phyloP scores from a whole-genome alignment of 1,140 invertebrate species.

The Lepidostoma basale region DNA sequence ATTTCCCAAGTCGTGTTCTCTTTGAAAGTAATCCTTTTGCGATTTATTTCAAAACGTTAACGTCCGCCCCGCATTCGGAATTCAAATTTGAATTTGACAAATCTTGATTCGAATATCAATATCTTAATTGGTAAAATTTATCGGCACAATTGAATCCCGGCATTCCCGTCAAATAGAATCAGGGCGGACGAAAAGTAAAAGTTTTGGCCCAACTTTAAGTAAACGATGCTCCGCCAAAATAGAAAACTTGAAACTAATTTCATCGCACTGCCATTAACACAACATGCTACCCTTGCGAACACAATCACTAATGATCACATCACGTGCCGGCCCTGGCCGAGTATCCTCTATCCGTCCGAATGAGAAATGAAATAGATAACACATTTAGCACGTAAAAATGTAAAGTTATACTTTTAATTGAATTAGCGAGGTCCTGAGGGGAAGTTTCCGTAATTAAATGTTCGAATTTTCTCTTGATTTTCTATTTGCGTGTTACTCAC shows the following conservation, averaged over 20 bases:
- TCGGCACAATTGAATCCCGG: too few species aligned
- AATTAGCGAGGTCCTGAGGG: too few species aligned
- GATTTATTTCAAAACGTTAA: too few species aligned
- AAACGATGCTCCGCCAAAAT: slow-evolving; percentile 19
- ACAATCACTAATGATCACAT: slow-evolving; percentile 29
- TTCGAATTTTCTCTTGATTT: too few species aligned
- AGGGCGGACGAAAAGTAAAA: slow-evolving; percentile 12
- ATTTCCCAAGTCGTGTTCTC: too few species aligned
- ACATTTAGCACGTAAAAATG: neutral
- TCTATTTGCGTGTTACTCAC: too few species aligned
- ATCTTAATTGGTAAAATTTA: too few species aligned
- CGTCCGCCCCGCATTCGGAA: too few species aligned
- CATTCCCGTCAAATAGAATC: slow-evolving; percentile 8
- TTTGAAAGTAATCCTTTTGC: too few species aligned
- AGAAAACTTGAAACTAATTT: slow-evolving; percentile 24
- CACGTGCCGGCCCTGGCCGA: neutral
- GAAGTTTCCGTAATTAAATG: too few species aligned
- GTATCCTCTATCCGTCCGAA: neutral
- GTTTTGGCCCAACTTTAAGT: slow-evolving; percentile 11
- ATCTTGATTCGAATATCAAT: too few species aligned
- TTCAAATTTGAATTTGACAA: too few species aligned
- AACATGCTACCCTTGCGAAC: slow-evolving; percentile 14
- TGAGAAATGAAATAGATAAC: slow-evolving; percentile 11
- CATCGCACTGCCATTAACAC: slow-evolving; percentile 18
- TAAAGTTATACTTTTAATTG: neutral